Percentiles rank a stretch among this genome's conserved stretches.
These are phyloP conservation scores for Alligator sinensis DNA, from an alignment of 2,113 vertebrate species.

Conservation along the genomic window DNA sequence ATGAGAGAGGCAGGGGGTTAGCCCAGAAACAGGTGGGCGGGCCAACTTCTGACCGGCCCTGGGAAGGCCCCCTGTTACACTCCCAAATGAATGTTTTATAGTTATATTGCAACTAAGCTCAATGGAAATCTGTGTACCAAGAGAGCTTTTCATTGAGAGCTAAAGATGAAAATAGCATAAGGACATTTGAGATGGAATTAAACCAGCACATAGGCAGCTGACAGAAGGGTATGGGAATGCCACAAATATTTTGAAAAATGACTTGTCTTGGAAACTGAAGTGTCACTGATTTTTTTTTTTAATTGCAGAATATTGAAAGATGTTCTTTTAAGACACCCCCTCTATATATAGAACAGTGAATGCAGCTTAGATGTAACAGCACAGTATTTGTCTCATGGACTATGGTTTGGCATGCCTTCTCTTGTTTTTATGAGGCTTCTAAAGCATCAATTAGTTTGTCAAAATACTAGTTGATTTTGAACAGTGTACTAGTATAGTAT, in stretches of 20 bases:
- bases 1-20: no score
- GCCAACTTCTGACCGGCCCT: no score
- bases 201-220: not conserved
- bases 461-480: slow-evolving; percentile 3
- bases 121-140: slow-evolving; percentile 16
- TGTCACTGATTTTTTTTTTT: not conserved
- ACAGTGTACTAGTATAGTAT: not conserved
- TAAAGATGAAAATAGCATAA: slow-evolving; percentile 12
- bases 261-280: not conserved
- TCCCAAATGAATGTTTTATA: slow-evolving; percentile 11
- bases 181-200: not conserved
- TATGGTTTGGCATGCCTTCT: not conserved
- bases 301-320: not conserved
- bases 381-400: not conserved
- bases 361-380: not conserved
- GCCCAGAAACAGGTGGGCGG: no score
- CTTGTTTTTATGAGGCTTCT: not conserved
- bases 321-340: no score
- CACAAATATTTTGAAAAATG: not conserved
- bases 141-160: slow-evolving; percentile 1
- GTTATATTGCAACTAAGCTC: not conserved
- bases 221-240: not conserved
- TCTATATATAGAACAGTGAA: not conserved
- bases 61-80: no score
- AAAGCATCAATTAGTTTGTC: not conserved